A percentile compares a stretch with the other conserved stretches of the same genome.
These are phyloP conservation scores for Enteromius thamalakanensis DNA, from an alignment of 2,797 vertebrate genomes.

Conservation along the genomic window DNA sequence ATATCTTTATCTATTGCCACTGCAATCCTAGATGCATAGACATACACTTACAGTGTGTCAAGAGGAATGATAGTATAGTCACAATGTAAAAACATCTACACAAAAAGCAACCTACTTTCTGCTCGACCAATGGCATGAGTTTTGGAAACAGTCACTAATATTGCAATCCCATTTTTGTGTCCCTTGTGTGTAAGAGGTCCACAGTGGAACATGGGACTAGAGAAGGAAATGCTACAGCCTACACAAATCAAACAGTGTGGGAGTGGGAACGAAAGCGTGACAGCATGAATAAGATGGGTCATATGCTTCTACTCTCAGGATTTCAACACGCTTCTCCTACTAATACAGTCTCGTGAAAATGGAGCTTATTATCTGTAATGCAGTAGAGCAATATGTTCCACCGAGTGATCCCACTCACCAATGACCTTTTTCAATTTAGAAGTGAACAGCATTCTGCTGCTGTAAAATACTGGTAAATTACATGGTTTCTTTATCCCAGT, in stretches of 20 bases:
- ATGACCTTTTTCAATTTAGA: neutral
- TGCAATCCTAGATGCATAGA: neutral
- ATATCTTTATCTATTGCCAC: neutral
- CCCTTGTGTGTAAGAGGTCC: constrained; percentile 60
- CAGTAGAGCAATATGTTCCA: constrained; percentile 1
- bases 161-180: constrained; percentile 53
- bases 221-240: constrained; percentile 66
- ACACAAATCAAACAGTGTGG: constrained; percentile 50
- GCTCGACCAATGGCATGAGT: neutral
- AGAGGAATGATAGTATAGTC: neutral
- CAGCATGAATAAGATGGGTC: constrained; percentile 32
- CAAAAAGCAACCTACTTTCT: neutral
- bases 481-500: neutral
- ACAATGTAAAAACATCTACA: neutral
- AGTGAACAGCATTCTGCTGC: neutral
- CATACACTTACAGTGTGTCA: neutral
- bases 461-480: neutral
- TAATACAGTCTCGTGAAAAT: constrained; percentile 14
- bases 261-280: constrained; percentile 31
- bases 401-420: constrained; percentile 2
- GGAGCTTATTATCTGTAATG: constrained; percentile 11
- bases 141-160: neutral
- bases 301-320: constrained; percentile 6
- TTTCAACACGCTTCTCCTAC: constrained; percentile 14
- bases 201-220: constrained; percentile 55